Conservation (phyloP, 2,113 vertebrate genomes). For the Pollimyrus isidori region DNA sequence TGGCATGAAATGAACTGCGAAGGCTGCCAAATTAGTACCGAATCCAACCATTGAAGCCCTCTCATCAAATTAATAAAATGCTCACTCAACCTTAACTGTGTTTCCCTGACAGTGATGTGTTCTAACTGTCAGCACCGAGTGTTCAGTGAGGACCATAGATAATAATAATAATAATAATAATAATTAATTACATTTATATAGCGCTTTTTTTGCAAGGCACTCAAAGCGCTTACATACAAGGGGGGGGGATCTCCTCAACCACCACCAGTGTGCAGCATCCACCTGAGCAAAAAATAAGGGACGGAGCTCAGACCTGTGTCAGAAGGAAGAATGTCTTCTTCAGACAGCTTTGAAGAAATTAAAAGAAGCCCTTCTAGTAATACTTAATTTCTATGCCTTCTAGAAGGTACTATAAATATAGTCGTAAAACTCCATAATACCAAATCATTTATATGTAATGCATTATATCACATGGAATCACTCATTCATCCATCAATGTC, state of each 20-base stretch:
- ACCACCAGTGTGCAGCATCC: no score
- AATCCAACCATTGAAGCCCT: slow-evolving; percentile 16
- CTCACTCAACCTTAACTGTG: slow-evolving; percentile 19
- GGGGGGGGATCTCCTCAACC: no score
- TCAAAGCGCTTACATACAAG: no score
- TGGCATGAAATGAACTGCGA: slow-evolving; percentile 20
- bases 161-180: no score
- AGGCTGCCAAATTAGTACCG: slow-evolving; percentile 28
- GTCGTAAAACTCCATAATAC: neutral
- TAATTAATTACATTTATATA: no score
- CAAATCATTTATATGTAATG: neutral
- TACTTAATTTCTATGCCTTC: neutral
- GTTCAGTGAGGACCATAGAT: neutral
- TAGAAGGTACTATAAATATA: neutral
- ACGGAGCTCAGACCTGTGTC: neutral
- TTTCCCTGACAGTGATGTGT: slow-evolving; percentile 24
- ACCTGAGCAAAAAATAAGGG: neutral
- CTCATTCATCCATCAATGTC: neutral
- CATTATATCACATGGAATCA: neutral
- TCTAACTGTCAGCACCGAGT: slow-evolving; percentile 20
- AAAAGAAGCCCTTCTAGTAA: neutral
- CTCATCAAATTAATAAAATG: slow-evolving; percentile 28
- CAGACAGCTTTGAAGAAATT: neutral
- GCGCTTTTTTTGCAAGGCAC: no score
- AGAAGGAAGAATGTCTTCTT: neutral